Evolutionary conservation across 2,797 vertebrate species (phyloP).

Genomic region (Loriculus beryllinus): DNA sequence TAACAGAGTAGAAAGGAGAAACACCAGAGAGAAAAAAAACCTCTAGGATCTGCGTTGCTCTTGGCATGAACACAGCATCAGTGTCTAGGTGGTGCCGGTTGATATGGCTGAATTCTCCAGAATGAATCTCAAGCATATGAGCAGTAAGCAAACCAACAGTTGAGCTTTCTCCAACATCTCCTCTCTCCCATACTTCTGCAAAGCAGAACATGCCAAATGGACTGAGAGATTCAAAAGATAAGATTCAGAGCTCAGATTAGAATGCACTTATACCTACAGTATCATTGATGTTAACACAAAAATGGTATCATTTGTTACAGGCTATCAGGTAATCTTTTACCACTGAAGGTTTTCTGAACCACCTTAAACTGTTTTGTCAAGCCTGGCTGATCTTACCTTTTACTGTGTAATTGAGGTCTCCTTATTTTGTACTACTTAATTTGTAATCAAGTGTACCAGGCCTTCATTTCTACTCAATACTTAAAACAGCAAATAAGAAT

Average conservation of each 20-base stretch:
- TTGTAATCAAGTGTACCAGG: background rate
- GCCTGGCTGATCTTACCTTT: background rate
- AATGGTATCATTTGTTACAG: background rate
- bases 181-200: background rate
- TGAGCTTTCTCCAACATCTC: background rate
- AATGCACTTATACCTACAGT: background rate
- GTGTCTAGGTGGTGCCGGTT: background rate
- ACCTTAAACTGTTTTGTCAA: conserved; percentile 16
- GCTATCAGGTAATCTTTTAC: background rate
- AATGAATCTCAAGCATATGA: background rate
- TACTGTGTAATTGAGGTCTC: background rate
- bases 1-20: background rate
- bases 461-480: background rate
- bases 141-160: background rate
- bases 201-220: background rate
- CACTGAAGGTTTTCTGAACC: background rate
- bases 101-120: background rate
- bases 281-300: background rate
- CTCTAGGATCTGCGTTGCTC: background rate
- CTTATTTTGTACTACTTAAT: background rate
- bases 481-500: background rate
- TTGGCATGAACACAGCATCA: background rate
- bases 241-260: background rate
- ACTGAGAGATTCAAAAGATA: background rate
- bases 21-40: background rate